phyloP scores from a whole-genome alignment of 2,888 invertebrate species.

The Pseudolycoriella hygida region DNA sequence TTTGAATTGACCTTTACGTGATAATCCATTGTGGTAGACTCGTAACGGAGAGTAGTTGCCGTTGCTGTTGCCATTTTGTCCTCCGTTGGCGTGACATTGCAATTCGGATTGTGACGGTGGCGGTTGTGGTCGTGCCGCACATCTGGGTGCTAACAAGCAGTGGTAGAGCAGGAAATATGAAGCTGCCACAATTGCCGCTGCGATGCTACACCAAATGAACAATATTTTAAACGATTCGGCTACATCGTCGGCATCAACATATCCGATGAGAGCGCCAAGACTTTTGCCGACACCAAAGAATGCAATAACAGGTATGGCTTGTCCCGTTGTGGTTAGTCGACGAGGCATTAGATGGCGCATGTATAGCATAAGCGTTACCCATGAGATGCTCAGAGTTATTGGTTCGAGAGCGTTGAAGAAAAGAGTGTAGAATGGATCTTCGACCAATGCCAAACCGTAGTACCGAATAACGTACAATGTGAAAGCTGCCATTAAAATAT shows the following conservation, averaged over 20 bases:
- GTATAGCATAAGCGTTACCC: conserved; percentile 64
- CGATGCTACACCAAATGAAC: conserved; percentile 46
- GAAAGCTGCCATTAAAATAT: conserved; percentile 67
- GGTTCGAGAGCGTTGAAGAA: conserved; percentile 56
- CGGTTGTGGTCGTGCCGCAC: conserved; percentile 46
- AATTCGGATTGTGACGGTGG: conserved; percentile 31
- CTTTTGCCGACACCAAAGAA: conserved; percentile 65
- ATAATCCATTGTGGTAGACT: conserved; percentile 65
- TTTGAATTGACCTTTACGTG: conserved; percentile 65
- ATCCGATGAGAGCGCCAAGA: conserved; percentile 49
- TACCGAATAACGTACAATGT: conserved; percentile 62
- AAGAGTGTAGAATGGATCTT: conserved; percentile 37
- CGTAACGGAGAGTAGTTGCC: conserved; percentile 62
- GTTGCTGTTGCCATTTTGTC: conserved; percentile 31
- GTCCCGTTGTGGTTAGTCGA: conserved; percentile 58
- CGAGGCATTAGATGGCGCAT: conserved; percentile 65
- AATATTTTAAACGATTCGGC: conserved; percentile 31
- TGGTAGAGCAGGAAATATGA: conserved; percentile 58
- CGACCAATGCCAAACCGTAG: conserved; percentile 39
- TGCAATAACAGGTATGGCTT: conserved; percentile 59
- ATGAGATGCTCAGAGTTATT: conserved; percentile 57
- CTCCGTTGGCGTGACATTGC: conserved; percentile 3
- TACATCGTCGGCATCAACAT: conserved; percentile 28
- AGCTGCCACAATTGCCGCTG: conserved; percentile 44
- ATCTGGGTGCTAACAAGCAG: conserved; percentile 52